Evolutionary conservation across 2,888 invertebrate species (phyloP), one percentile per base, ranked within the genome.

Genomic region (Leptinotarsa peninsularis): DNA sequence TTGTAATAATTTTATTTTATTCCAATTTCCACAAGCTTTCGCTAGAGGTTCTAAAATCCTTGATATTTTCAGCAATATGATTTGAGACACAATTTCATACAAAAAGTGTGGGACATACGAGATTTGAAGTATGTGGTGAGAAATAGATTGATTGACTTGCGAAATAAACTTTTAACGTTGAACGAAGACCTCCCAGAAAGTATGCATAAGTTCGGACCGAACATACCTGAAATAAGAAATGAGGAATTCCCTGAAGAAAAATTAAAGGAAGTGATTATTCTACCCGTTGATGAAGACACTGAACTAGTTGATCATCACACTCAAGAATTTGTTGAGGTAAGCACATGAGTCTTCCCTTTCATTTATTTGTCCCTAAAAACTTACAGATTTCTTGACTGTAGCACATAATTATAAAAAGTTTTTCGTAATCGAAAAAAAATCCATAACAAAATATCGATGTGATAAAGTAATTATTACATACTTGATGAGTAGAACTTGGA

Each of bases 41-140:
- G 4, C 4, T 17, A 4, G 13, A 17, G 17, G 17, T 50, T 21
- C 49, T 27, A 43, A 17, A 56, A n/a, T 7, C 5, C 63, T 54
- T 18, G 4, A 54, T 17, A 50, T 67, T 49, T 73, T 73, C 74
- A 90, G 90, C 88, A 90, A 83, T 90, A 89, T 79, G 79, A 88
- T 4, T 80, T 90, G 10, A 84, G 91, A 15, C 88, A 90, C 76
- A 78, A 86, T 7, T 92, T 90, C 77, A 92, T 92, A 80, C 72
- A 83, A 15, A 87, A 87, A 76, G 87, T 91, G 1, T 83, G 87
- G 15, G 82, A 84, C 2, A 73, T 91, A 54, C 85, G 91, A 7
- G 84, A 88, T 1, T 82, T 86, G 56, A 91, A 91, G 81, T 83
- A 83, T 33, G 75, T 85, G 4, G 81, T 91, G 0, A 85, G 89